Evolutionary conservation across 2,888 invertebrate species (phyloP).

Genomic region (Epistrophella euchroma): DNA sequence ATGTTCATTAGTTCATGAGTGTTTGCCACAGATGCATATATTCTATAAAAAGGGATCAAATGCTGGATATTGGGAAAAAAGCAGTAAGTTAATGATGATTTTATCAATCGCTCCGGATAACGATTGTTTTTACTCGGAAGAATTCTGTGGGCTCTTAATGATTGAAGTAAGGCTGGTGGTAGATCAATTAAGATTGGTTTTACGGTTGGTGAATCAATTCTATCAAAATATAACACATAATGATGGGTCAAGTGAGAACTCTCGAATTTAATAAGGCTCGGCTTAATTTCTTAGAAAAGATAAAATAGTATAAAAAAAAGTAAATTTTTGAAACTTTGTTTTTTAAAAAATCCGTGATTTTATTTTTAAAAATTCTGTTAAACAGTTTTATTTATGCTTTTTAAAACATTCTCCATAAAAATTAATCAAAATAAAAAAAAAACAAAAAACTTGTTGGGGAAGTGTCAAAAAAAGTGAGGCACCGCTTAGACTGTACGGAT

Average conservation of each 20-base stretch:
- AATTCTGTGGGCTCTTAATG: constrained; percentile 58
- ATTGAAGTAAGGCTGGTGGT: constrained; percentile 32
- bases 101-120: constrained; percentile 69
- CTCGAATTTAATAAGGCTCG: neutral
- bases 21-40: constrained; percentile 52
- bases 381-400: too few species aligned
- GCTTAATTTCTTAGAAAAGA: neutral
- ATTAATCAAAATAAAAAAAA: too few species aligned
- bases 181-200: constrained; percentile 45
- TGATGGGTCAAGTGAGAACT: neutral
- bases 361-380: too few species aligned
- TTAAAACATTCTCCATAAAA: too few species aligned
- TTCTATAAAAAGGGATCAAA: constrained; percentile 50
- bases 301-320: too few species aligned
- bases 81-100: constrained; percentile 65
- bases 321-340: too few species aligned
- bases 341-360: too few species aligned
- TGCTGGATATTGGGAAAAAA: constrained; percentile 39
- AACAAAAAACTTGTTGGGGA: too few species aligned
- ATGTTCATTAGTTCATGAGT: constrained; percentile 36
- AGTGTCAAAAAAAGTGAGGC: too few species aligned
- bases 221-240: neutral
- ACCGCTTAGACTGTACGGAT: too few species aligned
- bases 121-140: constrained; percentile 58
- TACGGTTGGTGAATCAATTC: constrained; percentile 30